phyloP scores from a whole-genome alignment of 2,113 vertebrate species.

The Mugil cephalus region DNA sequence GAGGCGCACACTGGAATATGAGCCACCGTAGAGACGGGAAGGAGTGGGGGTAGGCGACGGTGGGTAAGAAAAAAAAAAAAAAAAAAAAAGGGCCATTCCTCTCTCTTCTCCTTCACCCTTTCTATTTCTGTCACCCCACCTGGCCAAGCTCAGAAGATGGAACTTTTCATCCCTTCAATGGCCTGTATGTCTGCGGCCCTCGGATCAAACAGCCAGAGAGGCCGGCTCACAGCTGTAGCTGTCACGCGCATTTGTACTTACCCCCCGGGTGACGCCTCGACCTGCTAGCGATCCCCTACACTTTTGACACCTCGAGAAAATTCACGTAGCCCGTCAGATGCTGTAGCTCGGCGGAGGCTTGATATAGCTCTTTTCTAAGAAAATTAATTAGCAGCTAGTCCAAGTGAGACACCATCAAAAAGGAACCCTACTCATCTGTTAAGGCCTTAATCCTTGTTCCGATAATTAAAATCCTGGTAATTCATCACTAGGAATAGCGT shows the following conservation, averaged over 20 bases:
- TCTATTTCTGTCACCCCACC: slow-evolving; percentile 31
- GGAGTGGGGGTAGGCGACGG: background rate
- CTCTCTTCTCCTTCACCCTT: slow-evolving; percentile 1
- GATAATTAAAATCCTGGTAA: slow-evolving; percentile 53
- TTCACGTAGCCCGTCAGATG: background rate
- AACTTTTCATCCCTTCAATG: slow-evolving; percentile 88
- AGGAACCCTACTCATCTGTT: slow-evolving; percentile 33
- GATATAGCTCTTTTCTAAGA: background rate
- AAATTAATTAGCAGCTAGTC: slow-evolving; percentile 35
- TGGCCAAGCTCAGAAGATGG: slow-evolving; percentile 73
- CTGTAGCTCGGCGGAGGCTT: slow-evolving; percentile 1
- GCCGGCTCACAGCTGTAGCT: slow-evolving; percentile 73
- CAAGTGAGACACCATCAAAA: slow-evolving; percentile 25
- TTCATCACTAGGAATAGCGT: slow-evolving; percentile 25
- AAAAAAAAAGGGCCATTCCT: slow-evolving; percentile 26
- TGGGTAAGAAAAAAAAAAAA: too few relatives aligned
- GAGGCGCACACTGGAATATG: slow-evolving; percentile 27
- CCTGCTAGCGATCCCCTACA: background rate
- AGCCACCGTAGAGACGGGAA: slow-evolving; percentile 56
- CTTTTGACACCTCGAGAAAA: background rate
- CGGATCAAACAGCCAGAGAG: slow-evolving; percentile 83
- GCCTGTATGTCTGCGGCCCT: slow-evolving; percentile 85
- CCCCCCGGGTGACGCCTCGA: slow-evolving; percentile 3
- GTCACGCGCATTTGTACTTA: slow-evolving; percentile 4
- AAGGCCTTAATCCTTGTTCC: slow-evolving; percentile 41